Conservation (phyloP, 2,888 invertebrate species). For the Quadriops clusia region DNA sequence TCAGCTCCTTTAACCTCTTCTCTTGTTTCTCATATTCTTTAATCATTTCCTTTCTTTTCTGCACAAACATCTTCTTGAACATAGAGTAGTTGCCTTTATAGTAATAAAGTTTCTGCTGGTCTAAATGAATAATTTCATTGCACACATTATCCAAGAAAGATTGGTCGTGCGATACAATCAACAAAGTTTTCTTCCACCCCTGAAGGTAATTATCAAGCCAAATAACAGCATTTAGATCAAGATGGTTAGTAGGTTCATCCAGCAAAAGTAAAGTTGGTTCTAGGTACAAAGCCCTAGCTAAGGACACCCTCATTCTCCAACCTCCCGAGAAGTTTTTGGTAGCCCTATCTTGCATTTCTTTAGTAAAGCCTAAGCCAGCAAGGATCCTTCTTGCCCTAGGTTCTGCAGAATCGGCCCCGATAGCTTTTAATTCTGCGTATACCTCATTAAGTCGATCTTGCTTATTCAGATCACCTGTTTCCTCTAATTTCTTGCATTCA, state of each 20-base stretch:
- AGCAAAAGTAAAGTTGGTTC: slow-evolving; percentile 94
- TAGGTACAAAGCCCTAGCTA: slow-evolving; percentile 91
- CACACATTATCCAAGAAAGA: slow-evolving; percentile 99
- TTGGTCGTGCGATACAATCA: slow-evolving; percentile 99
- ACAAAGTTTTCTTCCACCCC: slow-evolving; percentile 95
- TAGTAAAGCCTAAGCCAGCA: slow-evolving; percentile 91
- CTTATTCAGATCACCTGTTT: slow-evolving; percentile 58
- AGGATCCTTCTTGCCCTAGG: slow-evolving; percentile 90
- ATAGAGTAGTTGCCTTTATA: slow-evolving; percentile 97
- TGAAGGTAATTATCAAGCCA: slow-evolving; percentile 99
- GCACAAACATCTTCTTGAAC: slow-evolving; percentile 98
- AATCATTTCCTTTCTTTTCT: slow-evolving; percentile 87
- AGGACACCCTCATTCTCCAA: slow-evolving; percentile 98
- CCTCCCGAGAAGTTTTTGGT: slow-evolving; percentile 87
- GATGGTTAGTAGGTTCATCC: slow-evolving; percentile 98
- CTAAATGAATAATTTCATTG: slow-evolving; percentile 96
- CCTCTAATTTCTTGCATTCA: slow-evolving; percentile 75
- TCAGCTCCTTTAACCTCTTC: slow-evolving; percentile 87
- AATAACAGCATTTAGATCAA: slow-evolving; percentile 98
- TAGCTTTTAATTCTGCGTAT: slow-evolving; percentile 88
- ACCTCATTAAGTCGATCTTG: slow-evolving; percentile 80
- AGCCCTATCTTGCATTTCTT: slow-evolving; percentile 69
- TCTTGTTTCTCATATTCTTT: slow-evolving; percentile 99
- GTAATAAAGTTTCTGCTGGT: slow-evolving; percentile 86
- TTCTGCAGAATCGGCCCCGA: slow-evolving; percentile 96